phyloP scores from a whole-genome alignment of 2,113 vertebrate genomes.

The Marcusenius ussheri region DNA sequence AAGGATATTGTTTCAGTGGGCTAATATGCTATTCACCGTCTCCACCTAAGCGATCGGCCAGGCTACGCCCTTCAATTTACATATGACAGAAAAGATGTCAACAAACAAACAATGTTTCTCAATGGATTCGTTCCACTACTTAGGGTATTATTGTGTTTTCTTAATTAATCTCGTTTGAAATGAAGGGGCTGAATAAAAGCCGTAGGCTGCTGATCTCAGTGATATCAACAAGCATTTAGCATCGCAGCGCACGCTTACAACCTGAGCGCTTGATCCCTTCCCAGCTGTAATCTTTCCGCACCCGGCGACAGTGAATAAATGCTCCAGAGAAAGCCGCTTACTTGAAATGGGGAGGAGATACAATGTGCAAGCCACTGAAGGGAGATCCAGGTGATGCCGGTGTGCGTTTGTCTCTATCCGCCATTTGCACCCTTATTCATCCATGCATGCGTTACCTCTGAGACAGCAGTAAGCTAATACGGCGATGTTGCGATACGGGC shows the following conservation, averaged over 20 bases:
- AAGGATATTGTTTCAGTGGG: background rate
- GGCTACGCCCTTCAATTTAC: background rate
- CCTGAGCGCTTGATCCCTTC: background rate
- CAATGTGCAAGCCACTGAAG: constrained; percentile 65
- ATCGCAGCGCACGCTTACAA: background rate
- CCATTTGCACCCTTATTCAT: constrained; percentile 58
- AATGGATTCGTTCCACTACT: background rate
- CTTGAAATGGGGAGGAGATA: constrained; percentile 76
- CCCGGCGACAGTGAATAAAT: background rate
- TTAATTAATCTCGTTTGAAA: background rate
- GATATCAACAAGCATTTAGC: constrained; percentile 16
- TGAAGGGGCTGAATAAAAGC: background rate
- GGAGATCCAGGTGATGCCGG: constrained; percentile 62
- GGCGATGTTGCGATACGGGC: background rate
- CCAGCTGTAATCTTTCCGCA: background rate
- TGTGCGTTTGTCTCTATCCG: constrained; percentile 73
- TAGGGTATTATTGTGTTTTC: background rate
- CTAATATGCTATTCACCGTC: background rate
- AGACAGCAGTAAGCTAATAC: background rate
- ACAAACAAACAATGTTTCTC: background rate
- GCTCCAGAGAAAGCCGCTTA: constrained; percentile 35
- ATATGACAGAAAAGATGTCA: background rate
- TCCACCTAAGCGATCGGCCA: background rate
- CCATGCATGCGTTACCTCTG: constrained; percentile 31
- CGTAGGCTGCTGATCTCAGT: background rate